phyloP scores from a whole-genome alignment of 1,140 invertebrate genomes.

The Rhyacophila brunnea region DNA sequence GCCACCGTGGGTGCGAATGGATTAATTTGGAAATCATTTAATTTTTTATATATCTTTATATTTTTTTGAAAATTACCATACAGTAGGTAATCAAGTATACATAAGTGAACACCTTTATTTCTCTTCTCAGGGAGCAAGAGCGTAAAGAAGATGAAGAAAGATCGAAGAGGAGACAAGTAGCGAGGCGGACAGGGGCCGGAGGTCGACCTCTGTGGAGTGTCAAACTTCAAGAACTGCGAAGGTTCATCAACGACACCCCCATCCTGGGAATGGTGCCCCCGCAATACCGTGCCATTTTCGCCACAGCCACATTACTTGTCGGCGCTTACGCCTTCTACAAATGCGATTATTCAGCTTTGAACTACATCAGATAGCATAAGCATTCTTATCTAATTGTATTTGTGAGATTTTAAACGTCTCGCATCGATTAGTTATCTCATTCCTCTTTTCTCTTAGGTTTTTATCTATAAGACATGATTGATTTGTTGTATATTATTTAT shows the following conservation, averaged over 20 bases:
- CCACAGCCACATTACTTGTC: conserved; percentile 54
- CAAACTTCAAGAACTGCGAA: conserved; percentile 30
- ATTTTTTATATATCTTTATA: too few relatives aligned
- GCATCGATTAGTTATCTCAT: not conserved
- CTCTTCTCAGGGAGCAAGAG: conserved; percentile 52
- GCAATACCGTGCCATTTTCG: conserved; percentile 47
- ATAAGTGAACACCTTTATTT: conserved; percentile 10
- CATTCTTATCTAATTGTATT: conserved; percentile 45
- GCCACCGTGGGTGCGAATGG: too few relatives aligned
- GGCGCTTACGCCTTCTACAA: conserved; percentile 56
- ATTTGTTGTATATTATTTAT: not conserved
- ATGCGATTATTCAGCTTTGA: conserved; percentile 43
- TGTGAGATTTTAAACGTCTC: conserved; percentile 36
- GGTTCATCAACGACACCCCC: conserved; percentile 30
- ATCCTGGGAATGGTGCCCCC: conserved; percentile 34
- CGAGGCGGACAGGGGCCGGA: conserved; percentile 23
- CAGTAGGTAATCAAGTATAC: too few relatives aligned
- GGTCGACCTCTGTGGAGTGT: conserved; percentile 19
- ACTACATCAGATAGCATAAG: conserved; percentile 44
- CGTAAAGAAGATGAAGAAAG: conserved; percentile 51
- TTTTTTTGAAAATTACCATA: too few relatives aligned
- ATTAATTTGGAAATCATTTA: too few relatives aligned
- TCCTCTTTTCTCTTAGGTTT: too few relatives aligned
- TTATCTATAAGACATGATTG: not conserved
- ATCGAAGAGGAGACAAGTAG: conserved; percentile 42